phyloP scores from a whole-genome alignment of 2,888 invertebrate genomes.

The Pheosia tremula region DNA sequence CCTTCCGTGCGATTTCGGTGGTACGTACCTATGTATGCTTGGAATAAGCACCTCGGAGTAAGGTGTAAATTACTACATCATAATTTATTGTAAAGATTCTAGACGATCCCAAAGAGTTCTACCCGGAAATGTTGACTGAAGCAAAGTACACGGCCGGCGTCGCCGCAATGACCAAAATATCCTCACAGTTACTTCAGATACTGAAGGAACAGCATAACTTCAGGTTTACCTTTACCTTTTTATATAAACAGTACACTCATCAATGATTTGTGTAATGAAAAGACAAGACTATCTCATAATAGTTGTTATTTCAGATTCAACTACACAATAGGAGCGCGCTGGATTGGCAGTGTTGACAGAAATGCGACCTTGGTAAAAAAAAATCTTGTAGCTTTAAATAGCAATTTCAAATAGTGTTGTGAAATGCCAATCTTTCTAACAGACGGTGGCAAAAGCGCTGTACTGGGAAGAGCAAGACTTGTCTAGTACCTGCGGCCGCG shows the following conservation, averaged over 20 bases:
- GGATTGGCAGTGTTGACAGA: conserved; percentile 68
- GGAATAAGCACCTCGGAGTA: background rate
- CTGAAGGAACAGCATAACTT: conserved; percentile 69
- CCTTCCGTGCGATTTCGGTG: conserved; percentile 70
- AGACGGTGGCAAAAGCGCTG: conserved; percentile 71
- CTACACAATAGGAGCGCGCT: conserved; percentile 67
- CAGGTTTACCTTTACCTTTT: conserved; percentile 44
- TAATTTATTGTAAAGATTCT: conserved; percentile 48
- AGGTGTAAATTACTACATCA: background rate
- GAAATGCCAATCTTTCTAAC: conserved; percentile 7
- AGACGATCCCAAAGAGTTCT: conserved; percentile 53
- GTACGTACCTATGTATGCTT: conserved; percentile 38
- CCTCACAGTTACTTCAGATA: conserved; percentile 58
- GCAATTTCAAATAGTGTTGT: background rate
- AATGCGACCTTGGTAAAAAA: conserved; percentile 66
- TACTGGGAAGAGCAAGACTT: conserved; percentile 73
- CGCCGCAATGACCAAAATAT: conserved; percentile 69
- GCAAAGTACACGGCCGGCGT: conserved; percentile 60
- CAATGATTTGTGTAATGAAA: too few species aligned
- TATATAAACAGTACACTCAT: too few species aligned
- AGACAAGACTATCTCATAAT: too few species aligned
- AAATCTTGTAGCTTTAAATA: background rate
- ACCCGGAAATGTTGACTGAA: conserved; percentile 58
- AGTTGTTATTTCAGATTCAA: conserved; percentile 55
- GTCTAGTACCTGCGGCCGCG: conserved; percentile 65